phyloP scores from a whole-genome alignment of 2,797 vertebrate species.

The Dallia pectoralis region DNA sequence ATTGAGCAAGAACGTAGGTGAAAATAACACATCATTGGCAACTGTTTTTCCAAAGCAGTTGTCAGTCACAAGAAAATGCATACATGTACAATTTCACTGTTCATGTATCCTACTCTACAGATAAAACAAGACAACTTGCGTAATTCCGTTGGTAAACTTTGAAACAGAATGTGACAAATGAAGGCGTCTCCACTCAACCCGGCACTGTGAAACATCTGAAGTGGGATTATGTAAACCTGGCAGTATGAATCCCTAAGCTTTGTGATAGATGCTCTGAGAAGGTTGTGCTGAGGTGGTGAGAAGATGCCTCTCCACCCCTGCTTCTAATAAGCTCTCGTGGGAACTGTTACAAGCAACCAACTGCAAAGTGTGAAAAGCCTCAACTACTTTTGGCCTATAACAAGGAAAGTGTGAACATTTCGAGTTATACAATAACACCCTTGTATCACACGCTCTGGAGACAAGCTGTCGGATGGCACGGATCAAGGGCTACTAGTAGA shows the following conservation, averaged over 20 bases:
- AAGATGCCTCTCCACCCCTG: neutral
- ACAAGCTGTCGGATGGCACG: neutral
- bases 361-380: neutral
- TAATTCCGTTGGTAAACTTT: neutral
- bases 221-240: neutral
- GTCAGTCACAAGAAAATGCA: neutral
- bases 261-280: neutral
- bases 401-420: neutral
- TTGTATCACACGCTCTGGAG: neutral
- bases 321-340: neutral
- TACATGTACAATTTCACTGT: neutral
- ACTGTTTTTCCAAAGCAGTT: neutral
- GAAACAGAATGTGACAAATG: neutral
- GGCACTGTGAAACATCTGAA: neutral
- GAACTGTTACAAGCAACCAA: neutral
- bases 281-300: slow-evolving; percentile 1
- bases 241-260: neutral
- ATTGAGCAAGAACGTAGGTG: too few species aligned
- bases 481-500: slow-evolving; percentile 21
- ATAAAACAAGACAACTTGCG: neutral
- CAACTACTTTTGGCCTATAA: neutral
- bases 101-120: neutral
- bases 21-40: too few species aligned
- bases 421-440: neutral
- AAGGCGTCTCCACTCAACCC: neutral